Evolutionary conservation across 1,140 invertebrate genomes (phyloP), one percentile per base, ranked within the genome.

Genomic region (Drosophila ananassae): DNA sequence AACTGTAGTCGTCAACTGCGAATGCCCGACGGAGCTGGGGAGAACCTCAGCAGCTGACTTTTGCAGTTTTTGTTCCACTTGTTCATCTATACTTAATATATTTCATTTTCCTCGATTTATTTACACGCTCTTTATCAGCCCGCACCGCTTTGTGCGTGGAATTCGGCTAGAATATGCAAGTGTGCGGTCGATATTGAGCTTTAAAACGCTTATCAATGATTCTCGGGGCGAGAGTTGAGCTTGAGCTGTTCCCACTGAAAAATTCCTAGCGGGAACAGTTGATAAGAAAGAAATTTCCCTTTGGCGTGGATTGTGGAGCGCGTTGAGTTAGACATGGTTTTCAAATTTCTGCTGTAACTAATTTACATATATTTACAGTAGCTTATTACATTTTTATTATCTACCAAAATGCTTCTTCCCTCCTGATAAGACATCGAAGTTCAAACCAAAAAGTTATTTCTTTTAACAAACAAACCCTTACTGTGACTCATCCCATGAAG

Each of bases 51-150:
- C 39, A 48, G 17, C 60, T 75, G 63, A 52, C 57, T 56, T 25
- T 41, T 58, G 24, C 57, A 67, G 46, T 60, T 37, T 77, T 68
- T 63, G 58, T 39, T 44, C 41, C 13, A 68, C 68, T 69, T 44
- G 46, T 32, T 51, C 59, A 50, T 48, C 56, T 39, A 39, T 47
- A 68, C 56, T 69, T 21, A 9, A 22, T 24, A 22, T 22, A 22
- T 47, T 39, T 6, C 28, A 32, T 47, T 63, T 51, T 44, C 41
- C 41, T 13, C 54, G 17, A 60, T 56, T 73, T 53, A 83, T 68
- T 72, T 85, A 41, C 66, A 66, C 77, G 64, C 41, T 44, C 78
- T 58, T 81, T 87, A 85, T 85, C 82, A 75, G 63, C 24, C 0
- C 25, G 1, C 28, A 4, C 0, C 25, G 52, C 67, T 71, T 50